Base-by-base conservation (phyloP, 2,797 vertebrate species). In the Alcedo atthis region DNA sequence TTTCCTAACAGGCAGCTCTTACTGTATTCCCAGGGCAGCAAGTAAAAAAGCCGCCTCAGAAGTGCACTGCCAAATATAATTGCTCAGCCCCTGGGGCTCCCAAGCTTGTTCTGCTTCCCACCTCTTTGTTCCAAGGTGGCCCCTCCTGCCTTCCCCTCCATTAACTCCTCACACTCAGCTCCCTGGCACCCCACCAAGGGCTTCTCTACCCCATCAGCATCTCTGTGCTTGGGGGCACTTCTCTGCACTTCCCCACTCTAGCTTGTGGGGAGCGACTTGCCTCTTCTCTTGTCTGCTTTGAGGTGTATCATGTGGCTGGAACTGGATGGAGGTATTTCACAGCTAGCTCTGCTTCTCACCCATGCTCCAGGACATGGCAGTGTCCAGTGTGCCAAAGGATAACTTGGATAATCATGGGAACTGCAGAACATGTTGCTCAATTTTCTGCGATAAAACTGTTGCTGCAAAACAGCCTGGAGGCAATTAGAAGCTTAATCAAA, bases 101-200 rank as follows among this genome's bases (percentile, higher is more conserved):
- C 22, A 95, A 94, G 90, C 89, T 73, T 85, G 91, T 94, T 97
- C 91, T 90, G 49, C 95, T 95, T 97, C 93, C 93, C 91, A 90
- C 94, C 93, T 91, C 96, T 96, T 97, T 97, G 95, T 97, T 96
- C 91, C 93, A 95, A 95, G 95, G 96, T 97, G 96, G 96, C 96
- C 96, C 92, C 92, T 87, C 95, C 95, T 95, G 91, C 94, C 85
- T 95, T 81, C 42, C 80, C 70, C 82, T 92, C 67, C 5, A 4
- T 95, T 96, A 92, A 95, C 93, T 96, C 89, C 75, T 96, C 88
- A 55, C 3, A 2, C 46, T 83, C 86, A 73, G 81, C 86, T 95
- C 71, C 79, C 28, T 81, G 73, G 68, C 76, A 96, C 67, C 69
- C 81, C 58, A 73, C 33, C 1, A 3, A 45, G 74, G 62, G 15